phyloP scores from a whole-genome alignment of 2,113 vertebrate species.

The Nibea albiflora region DNA sequence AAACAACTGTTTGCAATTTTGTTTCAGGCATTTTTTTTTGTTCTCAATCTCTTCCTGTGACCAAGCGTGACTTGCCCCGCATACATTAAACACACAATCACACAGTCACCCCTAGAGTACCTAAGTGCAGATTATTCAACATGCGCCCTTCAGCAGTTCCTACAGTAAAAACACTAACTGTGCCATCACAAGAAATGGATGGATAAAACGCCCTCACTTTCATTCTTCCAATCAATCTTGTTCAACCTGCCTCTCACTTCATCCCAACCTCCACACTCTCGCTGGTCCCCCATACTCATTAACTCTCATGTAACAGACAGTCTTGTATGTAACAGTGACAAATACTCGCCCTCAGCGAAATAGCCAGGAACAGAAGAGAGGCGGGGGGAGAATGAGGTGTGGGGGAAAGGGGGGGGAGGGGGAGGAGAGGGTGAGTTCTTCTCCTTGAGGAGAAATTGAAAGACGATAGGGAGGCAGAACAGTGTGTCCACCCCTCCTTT shows the following conservation, averaged over 20 bases:
- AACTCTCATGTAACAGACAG: conserved; percentile 66
- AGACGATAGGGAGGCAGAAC: conserved; percentile 12
- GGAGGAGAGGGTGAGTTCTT: conserved; percentile 41
- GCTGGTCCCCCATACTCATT: conserved; percentile 30
- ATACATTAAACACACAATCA: conserved; percentile 50
- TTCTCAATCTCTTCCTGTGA: conserved; percentile 52
- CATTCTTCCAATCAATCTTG: conserved; percentile 44
- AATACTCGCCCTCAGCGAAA: conserved; percentile 59
- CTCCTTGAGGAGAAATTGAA: conserved; percentile 49
- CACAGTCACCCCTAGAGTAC: conserved; percentile 53
- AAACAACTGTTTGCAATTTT: conserved; percentile 50
- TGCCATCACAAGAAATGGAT: conserved; percentile 74
- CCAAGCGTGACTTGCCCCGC: conserved; percentile 37
- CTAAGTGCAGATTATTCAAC: conserved; percentile 69
- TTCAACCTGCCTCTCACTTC: conserved; percentile 19
- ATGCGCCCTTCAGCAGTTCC: conserved; percentile 64
- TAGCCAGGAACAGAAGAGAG: conserved; percentile 51
- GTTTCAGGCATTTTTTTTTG: conserved; percentile 61
- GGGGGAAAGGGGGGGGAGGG: conserved; percentile 26
- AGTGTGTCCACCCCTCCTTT: conserved; percentile 34
- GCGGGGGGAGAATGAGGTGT: conserved; percentile 25
- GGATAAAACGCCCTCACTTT: conserved; percentile 56
- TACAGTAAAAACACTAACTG: conserved; percentile 71
- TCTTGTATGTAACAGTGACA: conserved; percentile 69
- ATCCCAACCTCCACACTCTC: conserved; percentile 23